Evolutionary conservation across 2,888 invertebrate species (phyloP).

Genomic region (Ophion ventricosus): DNA sequence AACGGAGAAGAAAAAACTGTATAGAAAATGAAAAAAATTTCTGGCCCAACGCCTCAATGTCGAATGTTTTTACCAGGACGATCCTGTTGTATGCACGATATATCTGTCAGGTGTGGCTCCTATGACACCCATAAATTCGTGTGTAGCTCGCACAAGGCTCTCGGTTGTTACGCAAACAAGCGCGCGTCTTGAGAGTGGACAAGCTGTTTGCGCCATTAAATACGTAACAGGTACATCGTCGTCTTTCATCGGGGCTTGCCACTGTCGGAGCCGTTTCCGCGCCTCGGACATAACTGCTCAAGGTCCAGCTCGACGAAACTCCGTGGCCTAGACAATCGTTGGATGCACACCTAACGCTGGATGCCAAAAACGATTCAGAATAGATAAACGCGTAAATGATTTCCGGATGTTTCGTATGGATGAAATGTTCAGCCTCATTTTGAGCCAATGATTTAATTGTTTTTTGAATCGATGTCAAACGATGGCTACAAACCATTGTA

Average conservation of each 20-base stretch:
- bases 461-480: too few relatives aligned
- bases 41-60: constrained; percentile 8
- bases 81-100: neutral
- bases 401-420: constrained; percentile 3
- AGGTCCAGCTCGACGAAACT: constrained; percentile 72
- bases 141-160: constrained; percentile 33
- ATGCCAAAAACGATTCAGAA: constrained; percentile 21
- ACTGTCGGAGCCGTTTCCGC: constrained; percentile 37
- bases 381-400: constrained; percentile 24
- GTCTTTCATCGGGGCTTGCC: constrained; percentile 45
- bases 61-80: constrained; percentile 14
- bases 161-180: constrained; percentile 60
- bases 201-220: constrained; percentile 55
- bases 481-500: too few relatives aligned
- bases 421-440: neutral
- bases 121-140: constrained; percentile 43
- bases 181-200: constrained; percentile 32
- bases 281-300: constrained; percentile 71
- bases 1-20: neutral
- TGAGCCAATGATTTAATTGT: too few relatives aligned
- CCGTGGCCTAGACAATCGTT: constrained; percentile 60
- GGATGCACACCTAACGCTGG: constrained; percentile 8
- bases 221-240: constrained; percentile 69
- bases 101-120: constrained; percentile 29
- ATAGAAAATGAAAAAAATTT: constrained; percentile 29